These are phyloP conservation scores for Cinclus mexicanus DNA, from an alignment of 2,113 vertebrate species.

Conservation along the genomic window DNA sequence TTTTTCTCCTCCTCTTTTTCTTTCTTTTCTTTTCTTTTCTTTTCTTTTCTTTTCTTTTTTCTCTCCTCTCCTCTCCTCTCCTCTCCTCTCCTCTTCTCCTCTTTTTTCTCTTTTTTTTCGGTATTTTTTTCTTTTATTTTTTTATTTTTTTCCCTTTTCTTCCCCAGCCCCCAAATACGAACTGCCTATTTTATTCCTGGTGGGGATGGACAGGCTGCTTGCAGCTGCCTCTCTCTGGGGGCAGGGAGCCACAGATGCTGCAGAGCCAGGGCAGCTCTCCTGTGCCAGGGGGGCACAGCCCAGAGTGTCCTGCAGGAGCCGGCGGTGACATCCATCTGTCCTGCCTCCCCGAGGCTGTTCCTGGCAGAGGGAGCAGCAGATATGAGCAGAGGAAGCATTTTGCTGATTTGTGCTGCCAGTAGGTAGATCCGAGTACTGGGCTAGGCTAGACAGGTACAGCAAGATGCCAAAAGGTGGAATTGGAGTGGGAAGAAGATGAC, in stretches of 20 bases:
- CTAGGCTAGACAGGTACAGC: background rate
- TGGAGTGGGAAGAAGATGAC: background rate
- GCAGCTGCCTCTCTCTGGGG: background rate
- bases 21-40: background rate
- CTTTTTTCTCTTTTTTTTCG: no score
- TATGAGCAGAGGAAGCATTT: background rate
- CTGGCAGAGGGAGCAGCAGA: background rate
- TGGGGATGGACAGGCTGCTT: background rate
- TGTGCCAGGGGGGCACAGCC: rapidly evolving
- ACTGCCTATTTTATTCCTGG: background rate
- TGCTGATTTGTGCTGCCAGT: background rate
- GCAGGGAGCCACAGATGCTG: background rate
- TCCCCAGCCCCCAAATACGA: no score
- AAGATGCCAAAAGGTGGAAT: background rate
- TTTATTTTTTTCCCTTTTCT: no score
- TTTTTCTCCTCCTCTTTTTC: background rate
- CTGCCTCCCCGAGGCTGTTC: background rate
- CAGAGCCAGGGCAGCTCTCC: background rate
- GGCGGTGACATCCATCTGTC: background rate
- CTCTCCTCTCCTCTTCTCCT: no score
- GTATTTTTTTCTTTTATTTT: background rate
- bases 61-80: no score
- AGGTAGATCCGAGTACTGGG: background rate
- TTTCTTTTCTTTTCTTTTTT: no score
- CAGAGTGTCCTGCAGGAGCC: background rate